Evolutionary conservation across 64 coral and sea anemone species (phyloP).

Genomic region (Orbicella faveolata): DNA sequence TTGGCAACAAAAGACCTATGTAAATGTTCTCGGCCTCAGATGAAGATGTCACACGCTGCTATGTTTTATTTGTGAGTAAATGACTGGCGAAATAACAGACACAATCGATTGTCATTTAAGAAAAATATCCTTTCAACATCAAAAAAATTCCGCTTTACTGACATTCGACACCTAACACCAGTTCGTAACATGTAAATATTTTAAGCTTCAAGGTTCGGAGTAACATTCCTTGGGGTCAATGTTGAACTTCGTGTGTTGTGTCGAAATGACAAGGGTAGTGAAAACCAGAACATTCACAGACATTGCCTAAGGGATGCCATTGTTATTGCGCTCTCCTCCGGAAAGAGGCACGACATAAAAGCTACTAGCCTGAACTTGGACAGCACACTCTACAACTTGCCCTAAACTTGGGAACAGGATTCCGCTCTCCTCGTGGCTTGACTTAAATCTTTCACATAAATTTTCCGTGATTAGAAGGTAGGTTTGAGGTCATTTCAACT

Average conservation of each 20-base stretch:
- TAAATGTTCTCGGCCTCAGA: background rate
- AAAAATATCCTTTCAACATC: background rate
- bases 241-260: background rate
- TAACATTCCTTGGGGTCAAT: background rate
- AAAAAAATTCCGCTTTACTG: background rate
- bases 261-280: background rate
- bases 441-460: too few relatives aligned
- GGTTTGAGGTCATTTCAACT: background rate
- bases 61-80: background rate
- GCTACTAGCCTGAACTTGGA: background rate
- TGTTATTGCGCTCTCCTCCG: background rate
- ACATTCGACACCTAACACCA: background rate
- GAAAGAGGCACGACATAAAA: background rate
- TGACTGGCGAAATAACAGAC: background rate
- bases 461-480: background rate
- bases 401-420: too few relatives aligned
- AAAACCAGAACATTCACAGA: background rate
- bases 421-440: too few relatives aligned
- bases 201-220: background rate
- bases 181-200: background rate
- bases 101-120: background rate
- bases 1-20: background rate
- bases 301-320: background rate
- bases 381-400: background rate
- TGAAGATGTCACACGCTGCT: background rate